Evolutionary conservation across 2,888 invertebrate genomes (phyloP), one percentile per base, ranked within the genome.

Genomic region (Agrochola lychnidis): DNA sequence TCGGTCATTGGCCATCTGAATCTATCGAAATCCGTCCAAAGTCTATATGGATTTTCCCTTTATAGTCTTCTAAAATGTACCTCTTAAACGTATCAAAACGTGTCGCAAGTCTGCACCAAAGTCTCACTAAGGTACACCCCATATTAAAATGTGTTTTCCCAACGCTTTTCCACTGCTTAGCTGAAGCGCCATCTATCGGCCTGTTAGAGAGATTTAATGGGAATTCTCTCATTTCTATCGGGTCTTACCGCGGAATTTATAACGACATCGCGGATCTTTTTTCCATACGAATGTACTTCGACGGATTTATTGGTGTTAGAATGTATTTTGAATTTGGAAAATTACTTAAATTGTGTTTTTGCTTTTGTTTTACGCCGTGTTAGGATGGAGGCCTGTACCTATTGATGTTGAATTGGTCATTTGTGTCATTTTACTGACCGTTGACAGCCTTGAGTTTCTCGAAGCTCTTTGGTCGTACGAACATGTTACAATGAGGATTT

Each of bases 181-280:
- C 87, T 80, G 89, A 86, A 93, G 91, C 93, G 94, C 94, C 93
- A 95, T 94, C 95, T 95, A 95, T 95, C 94, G 93, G 93, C 93
- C 91, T 91, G 92, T 94, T 93, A 92, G 91, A 91, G 90, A 94
- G 94, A 94, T 94, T 95, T 95, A 95, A 95, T 93, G 94, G 92
- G 90, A 94, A 93, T 94, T 93, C 93, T 94, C 94, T 95, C 94
- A 95, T 95, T 95, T 96, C 95, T 95, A 95, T 95, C 95, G 94
- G 92, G 94, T 94, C 92, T 95, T 95, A 95, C 93, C 90, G 89
- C 87, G 83, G 85, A 94, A 96, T 95, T 95, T 96, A 95, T 95
- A 91, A 91, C 87, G 86, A 88, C 89, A 91, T 88, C 90, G 89
- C 89, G 92, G 90, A 94, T 94, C 93, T 94, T 95, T 95, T 95